Conservation (phyloP, 2,113 vertebrate species). For the Aplodontia rufa region DNA sequence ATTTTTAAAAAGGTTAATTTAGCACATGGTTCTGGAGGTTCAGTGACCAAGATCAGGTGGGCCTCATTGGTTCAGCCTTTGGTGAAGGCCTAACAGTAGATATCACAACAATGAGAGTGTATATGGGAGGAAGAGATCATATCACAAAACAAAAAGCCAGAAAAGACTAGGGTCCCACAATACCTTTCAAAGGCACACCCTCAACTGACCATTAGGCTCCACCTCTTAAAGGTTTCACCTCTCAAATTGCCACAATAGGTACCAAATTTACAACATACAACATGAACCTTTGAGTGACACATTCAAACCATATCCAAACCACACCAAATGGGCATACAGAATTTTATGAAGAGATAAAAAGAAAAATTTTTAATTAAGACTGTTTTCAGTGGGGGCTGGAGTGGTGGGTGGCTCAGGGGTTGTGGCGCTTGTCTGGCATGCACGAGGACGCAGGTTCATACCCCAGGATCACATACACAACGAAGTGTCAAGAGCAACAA, state of each 20-base stretch:
- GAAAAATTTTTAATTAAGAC: neutral
- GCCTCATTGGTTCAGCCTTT: neutral
- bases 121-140: neutral
- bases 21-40: neutral
- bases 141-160: neutral
- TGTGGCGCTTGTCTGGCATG: too few relatives aligned
- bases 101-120: neutral
- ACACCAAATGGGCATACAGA: neutral
- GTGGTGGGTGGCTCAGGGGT: too few relatives aligned
- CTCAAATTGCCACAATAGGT: neutral
- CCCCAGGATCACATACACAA: too few relatives aligned
- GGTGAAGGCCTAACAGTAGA: neutral
- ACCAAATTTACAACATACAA: neutral
- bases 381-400: too few relatives aligned
- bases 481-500: too few relatives aligned
- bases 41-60: neutral
- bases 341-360: neutral
- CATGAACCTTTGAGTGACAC: neutral
- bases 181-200: neutral
- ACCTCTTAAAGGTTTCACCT: neutral
- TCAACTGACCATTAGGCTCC: neutral
- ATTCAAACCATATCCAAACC: neutral
- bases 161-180: neutral
- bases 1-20: neutral
- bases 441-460: too few relatives aligned